These are phyloP conservation scores for Trichogramma evanescens DNA, from an alignment of 2,888 invertebrate species.

Conservation along the genomic window DNA sequence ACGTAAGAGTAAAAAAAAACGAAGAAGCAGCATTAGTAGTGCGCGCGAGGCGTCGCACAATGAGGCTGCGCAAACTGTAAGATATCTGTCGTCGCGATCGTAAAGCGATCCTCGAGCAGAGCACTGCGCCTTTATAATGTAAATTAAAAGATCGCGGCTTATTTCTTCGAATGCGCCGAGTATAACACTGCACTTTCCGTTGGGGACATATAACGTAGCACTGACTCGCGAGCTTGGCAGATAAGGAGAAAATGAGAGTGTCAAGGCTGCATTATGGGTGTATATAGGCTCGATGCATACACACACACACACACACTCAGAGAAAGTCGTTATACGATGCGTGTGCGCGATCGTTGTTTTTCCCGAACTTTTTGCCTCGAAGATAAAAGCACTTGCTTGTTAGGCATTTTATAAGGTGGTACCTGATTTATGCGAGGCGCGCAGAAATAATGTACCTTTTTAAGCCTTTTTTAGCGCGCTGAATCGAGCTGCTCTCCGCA, in stretches of 20 bases:
- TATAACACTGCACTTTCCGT: too few relatives aligned
- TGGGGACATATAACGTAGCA: too few relatives aligned
- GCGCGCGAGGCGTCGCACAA: background rate
- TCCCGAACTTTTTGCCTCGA: background rate
- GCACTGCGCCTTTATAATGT: background rate
- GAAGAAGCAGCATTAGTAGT: slow-evolving; percentile 3
- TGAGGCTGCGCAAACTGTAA: slow-evolving; percentile 11
- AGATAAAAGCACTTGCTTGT: slow-evolving; percentile 17
- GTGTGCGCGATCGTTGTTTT: background rate
- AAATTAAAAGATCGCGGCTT: background rate
- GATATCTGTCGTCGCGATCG: slow-evolving; percentile 23
- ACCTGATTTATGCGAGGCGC: slow-evolving; percentile 15
- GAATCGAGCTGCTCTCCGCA: slow-evolving; percentile 6
- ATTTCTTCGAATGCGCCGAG: slow-evolving; percentile 4
- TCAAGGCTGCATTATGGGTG: background rate
- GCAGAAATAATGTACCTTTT: background rate
- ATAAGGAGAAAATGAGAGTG: slow-evolving; percentile 4
- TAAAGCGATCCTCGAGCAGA: slow-evolving; percentile 25
- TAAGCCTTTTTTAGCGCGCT: background rate
- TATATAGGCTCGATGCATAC: too few relatives aligned
- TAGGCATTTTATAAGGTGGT: slow-evolving; percentile 12
- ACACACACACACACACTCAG: background rate
- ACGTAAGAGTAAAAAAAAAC: background rate
- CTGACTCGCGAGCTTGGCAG: background rate
- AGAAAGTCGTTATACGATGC: slow-evolving; percentile 6